Conservation (phyloP, 2,113 vertebrate genomes). For the Pontoporia blainvillei region DNA sequence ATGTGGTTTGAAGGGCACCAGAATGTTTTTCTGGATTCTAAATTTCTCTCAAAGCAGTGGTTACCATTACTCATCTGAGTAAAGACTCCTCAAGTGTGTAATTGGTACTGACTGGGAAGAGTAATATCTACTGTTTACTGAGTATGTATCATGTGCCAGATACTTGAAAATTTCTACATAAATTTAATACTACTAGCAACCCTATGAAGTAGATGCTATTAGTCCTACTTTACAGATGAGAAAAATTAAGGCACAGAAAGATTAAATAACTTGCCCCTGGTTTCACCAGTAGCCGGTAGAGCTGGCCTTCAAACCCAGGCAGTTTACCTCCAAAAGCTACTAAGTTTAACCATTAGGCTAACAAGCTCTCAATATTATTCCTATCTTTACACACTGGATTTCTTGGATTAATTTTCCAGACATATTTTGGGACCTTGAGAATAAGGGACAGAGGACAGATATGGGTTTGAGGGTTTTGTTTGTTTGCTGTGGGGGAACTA, state of each 20-base stretch:
- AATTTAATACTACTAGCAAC: neutral
- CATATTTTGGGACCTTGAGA: neutral
- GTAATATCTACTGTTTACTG: neutral
- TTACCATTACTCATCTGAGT: neutral
- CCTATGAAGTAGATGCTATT: neutral
- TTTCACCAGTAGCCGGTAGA: neutral
- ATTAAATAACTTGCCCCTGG: neutral
- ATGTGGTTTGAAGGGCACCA: neutral
- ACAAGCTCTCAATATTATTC: neutral
- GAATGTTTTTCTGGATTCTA: neutral
- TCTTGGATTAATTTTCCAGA: neutral
- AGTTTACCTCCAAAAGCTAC: neutral
- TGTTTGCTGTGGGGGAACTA: neutral
- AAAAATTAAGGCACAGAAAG: neutral
- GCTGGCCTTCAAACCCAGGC: neutral
- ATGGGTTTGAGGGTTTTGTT: neutral
- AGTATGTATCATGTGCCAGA: neutral
- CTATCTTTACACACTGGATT: neutral
- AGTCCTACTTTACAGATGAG: neutral
- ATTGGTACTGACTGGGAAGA: neutral
- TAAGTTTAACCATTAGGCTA: neutral
- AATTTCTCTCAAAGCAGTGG: neutral
- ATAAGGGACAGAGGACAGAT: neutral
- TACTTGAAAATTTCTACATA: neutral
- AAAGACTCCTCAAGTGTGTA: neutral